A percentile compares a stretch with the other conserved stretches of the same genome.
Evolutionary conservation across 2,113 vertebrate species (phyloP).

Genomic region (Astur gentilis): DNA sequence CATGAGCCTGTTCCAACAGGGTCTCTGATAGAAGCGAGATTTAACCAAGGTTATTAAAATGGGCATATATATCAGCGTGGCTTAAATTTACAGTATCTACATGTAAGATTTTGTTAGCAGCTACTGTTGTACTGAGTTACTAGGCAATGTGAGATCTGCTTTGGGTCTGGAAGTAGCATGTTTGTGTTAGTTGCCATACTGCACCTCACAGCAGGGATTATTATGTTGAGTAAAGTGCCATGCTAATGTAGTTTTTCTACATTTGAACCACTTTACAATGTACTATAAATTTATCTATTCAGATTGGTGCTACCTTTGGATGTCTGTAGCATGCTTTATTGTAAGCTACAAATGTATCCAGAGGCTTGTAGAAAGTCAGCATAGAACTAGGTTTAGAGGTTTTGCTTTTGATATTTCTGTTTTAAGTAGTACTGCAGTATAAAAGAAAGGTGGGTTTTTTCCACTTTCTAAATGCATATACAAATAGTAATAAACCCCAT

Average conservation of each 20-base stretch:
- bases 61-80: not conserved
- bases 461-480: not conserved
- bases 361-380: not conserved
- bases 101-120: not conserved
- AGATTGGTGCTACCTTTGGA: not conserved
- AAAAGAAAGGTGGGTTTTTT: not conserved
- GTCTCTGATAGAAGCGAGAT: not conserved
- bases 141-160: not conserved
- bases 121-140: slow-evolving; percentile 2
- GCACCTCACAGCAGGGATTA: not conserved
- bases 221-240: not conserved
- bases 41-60: not conserved
- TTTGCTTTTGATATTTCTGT: not conserved
- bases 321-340: not conserved
- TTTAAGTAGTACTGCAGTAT: not conserved
- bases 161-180: not conserved
- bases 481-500: not conserved
- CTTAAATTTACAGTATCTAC: not conserved
- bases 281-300: not conserved
- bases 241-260: not conserved
- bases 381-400: not conserved
- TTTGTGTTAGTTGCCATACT: not conserved
- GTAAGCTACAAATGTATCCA: not conserved
- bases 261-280: not conserved
- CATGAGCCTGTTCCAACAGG: not conserved